Evolutionary conservation across 2,113 vertebrate species (phyloP), one percentile per base, ranked within the genome.

Genomic region (Nymphicus hollandicus): DNA sequence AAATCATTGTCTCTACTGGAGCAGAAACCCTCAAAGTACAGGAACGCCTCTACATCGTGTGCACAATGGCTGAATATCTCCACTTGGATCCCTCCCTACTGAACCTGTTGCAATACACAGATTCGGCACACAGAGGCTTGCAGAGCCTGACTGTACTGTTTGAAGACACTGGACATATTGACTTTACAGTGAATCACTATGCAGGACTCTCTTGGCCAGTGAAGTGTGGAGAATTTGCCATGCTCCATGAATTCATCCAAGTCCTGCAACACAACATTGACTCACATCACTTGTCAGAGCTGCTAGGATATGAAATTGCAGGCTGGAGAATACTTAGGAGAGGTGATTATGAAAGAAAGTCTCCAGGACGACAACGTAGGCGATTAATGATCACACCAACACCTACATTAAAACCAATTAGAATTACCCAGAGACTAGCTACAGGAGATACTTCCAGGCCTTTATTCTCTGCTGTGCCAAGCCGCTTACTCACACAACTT

Each of bases 321-420:
- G 96, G 95, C 41, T 98, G 96, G 96, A 96, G 95, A 81, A 86
- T 97, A 73, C 85, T 98, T 44, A 79, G 90, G 60, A 88, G 58
- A 70, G 88, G 88, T 5, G 7, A 31, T 17, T 9, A 37, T 25
- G 46, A 69, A 13, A 73, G 41, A 22, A 76, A 79, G 28, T 43
- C 76, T 39, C 73, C 73, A 29, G 89, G 84, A 55, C 44, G 24
- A 61, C 84, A 80, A 9, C 33, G 1, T 2, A 82, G 80, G 49
- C 64, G 1, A 19, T 69, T 89, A 65, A 95, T 66, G 87, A 66
- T 93, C 65, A 96, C 88, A 1, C 95, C 96, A 43, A 97, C 95
- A 25, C 96, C 91, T n/a, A 64, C 65, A 47, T 17, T 93, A 56
- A 82, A 81, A 53, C 85, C 78, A 13, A 22, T 16, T 2, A 73